Evolutionary conservation across 2,888 invertebrate genomes (phyloP).

Genomic region (Rhodophaea formosa): DNA sequence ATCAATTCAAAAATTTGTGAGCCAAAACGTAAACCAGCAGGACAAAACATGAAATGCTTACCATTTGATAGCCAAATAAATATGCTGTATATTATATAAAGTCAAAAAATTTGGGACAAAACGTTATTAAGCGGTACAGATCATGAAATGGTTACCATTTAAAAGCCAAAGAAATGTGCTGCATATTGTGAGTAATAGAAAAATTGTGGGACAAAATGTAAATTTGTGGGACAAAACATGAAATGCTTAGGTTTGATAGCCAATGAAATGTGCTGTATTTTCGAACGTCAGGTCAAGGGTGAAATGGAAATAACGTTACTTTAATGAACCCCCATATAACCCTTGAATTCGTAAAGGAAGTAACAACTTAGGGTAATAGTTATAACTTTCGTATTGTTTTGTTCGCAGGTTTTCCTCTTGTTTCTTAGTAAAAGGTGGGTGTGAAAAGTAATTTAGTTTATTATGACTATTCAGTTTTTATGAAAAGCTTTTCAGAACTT

Average conservation of each 20-base stretch:
- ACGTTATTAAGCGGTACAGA: too few species aligned
- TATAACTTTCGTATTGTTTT: not conserved
- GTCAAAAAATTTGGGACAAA: too few species aligned
- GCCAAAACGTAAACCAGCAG: too few species aligned
- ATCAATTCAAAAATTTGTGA: too few species aligned
- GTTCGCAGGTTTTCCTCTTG: not conserved
- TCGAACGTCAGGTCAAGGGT: slow-evolving; percentile 11
- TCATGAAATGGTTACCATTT: too few species aligned
- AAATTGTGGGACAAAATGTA: not conserved
- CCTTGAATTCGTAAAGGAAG: slow-evolving; percentile 4
- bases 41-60: too few species aligned
- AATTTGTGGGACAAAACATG: not conserved
- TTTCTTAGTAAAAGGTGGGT: not conserved
- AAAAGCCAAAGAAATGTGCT: too few species aligned
- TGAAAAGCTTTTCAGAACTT: too few species aligned
- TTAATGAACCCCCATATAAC: slow-evolving; percentile 2
- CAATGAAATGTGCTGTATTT: slow-evolving; percentile 2
- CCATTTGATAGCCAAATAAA: too few species aligned
- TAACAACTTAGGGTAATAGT: not conserved
- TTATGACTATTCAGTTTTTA: too few species aligned
- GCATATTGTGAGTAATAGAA: too few species aligned
- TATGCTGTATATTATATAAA: too few species aligned
- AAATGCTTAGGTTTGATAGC: not conserved
- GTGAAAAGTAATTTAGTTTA: not conserved
- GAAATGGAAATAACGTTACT: slow-evolving; percentile 5